Conservation (phyloP, 2,113 vertebrate species). For the Nipponia nippon region DNA sequence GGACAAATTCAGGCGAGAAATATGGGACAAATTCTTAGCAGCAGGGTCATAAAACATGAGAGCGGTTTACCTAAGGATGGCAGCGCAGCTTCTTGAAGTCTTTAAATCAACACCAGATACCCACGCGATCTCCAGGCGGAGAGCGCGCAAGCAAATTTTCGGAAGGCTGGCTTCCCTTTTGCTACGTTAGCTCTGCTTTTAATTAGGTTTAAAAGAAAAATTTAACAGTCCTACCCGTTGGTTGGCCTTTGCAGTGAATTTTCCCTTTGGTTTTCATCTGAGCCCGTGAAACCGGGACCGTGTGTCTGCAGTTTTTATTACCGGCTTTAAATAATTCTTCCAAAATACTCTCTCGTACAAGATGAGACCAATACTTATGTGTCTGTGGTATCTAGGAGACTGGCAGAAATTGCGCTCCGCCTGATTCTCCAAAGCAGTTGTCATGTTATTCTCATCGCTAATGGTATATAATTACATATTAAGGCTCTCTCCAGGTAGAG, state of each 20-base stretch:
- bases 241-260: background rate
- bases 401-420: slow-evolving; percentile 26
- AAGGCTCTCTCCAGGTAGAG: slow-evolving; percentile 51
- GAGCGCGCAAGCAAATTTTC: background rate
- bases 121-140: background rate
- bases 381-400: slow-evolving; percentile 59
- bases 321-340: background rate
- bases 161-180: background rate
- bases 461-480: slow-evolving; percentile 37
- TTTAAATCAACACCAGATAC: background rate
- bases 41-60: background rate
- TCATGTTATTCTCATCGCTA: slow-evolving; percentile 32
- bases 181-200: background rate
- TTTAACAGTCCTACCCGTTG: background rate
- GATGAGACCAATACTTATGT: background rate
- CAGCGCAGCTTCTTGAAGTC: background rate
- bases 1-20: background rate
- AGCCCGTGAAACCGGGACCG: background rate
- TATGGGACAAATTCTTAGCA: background rate
- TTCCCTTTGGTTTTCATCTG: background rate
- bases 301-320: background rate
- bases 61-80: background rate
- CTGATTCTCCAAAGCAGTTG: slow-evolving; percentile 52
- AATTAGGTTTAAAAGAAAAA: background rate
- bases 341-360: slow-evolving; percentile 2